Base-by-base conservation (phyloP, 92 coral and sea anemone species). In the Siderastrea siderea region DNA sequence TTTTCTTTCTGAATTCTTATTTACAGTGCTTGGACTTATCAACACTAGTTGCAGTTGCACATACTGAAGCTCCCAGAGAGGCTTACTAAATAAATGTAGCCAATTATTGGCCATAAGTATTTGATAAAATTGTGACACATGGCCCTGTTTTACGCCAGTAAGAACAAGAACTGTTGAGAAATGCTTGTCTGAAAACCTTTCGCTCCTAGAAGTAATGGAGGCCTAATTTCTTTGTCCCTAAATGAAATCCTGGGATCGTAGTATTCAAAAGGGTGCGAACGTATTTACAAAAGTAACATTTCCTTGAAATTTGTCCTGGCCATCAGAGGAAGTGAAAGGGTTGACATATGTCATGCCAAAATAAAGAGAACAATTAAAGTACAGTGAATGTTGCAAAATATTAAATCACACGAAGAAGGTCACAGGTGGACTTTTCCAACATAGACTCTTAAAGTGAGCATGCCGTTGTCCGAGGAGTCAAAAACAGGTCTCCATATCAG, bases 401-500 rank as follows among this genome's bases (percentile, higher is more conserved):
- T 65, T 65, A 65, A 65, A 44, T 65, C 46, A 65, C 74, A 69
- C 16, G 7, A 78, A 78, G 8, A 78, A 45, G 44, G 70, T 47
- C 16, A 78, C 11, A 78, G 57, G 52, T 78, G 51, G 82, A 88
- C 87, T 53, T 90, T 90, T 46, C 86, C 93, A 64, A 90, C 81
- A 82, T 71, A 86, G 57, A 90, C 7, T 81, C 87, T 79, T n/a
- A 86, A 50, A 19, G 87, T 86, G 43, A 90, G 80, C 49, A 77
- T 62, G 67, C 93, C 93, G 75, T 81, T 86, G 46, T 64, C 19
- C 4, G 93, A 86, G 71, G 83, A 55, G 67, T 73, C 54, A 66
- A 61, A 90, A 45, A 86, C 49, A 26, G 93, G 93, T 48, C 87
- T 43, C 93, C 93, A 90, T 72, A 86, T 90, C 69, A 86, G 75